Evolutionary conservation across 2,888 invertebrate genomes (phyloP).

Genomic region (Halictus quadricinctus): DNA sequence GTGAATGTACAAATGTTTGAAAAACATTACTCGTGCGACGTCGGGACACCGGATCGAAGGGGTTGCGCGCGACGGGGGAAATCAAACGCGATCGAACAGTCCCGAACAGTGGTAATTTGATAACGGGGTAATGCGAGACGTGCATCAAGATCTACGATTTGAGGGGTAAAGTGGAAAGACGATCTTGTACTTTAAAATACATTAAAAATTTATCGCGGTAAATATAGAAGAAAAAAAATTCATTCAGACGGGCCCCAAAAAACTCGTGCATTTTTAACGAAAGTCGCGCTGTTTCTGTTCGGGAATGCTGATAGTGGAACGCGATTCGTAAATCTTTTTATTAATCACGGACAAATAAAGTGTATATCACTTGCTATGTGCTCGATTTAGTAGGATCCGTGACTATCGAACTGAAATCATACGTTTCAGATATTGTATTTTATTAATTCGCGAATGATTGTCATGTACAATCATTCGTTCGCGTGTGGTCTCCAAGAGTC

Average conservation of each 20-base stretch:
- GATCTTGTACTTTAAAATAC: constrained; percentile 2
- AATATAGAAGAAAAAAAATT: not conserved
- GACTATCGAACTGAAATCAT: not conserved
- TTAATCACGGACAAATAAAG: not conserved
- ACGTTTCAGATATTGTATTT: not conserved
- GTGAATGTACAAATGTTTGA: constrained; percentile 59
- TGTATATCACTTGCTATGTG: not conserved
- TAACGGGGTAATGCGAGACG: not conserved
- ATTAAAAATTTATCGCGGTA: not conserved
- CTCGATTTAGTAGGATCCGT: not conserved
- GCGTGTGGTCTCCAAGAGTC: not conserved
- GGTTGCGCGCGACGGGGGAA: not conserved
- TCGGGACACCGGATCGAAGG: not conserved
- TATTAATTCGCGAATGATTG: not conserved
- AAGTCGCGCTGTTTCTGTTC: not conserved
- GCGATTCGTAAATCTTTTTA: not conserved
- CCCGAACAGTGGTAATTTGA: constrained; percentile 22
- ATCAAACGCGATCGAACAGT: not conserved
- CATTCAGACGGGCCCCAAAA: not conserved
- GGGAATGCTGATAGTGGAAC: not conserved
- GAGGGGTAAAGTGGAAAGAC: constrained; percentile 1
- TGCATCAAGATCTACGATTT: constrained; percentile 10
- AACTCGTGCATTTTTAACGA: not conserved
- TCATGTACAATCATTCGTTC: not conserved
- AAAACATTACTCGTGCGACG: constrained; percentile 40